Conservation (phyloP, 2,797 vertebrate species). For the Buphagus erythrorhynchus region DNA sequence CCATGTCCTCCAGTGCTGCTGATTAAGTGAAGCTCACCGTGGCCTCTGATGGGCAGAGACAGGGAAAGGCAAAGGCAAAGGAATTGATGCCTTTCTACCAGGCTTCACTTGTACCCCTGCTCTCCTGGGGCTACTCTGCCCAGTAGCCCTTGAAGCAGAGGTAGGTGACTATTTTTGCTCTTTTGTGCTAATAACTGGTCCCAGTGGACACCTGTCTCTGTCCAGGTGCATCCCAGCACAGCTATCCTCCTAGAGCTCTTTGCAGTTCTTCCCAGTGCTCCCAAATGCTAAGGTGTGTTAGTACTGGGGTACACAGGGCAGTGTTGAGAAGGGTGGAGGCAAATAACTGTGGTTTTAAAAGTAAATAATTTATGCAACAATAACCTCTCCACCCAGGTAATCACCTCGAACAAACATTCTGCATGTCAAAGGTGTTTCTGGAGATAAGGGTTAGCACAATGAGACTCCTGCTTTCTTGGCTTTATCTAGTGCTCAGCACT, state of each 20-base stretch:
- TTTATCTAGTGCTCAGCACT: background rate
- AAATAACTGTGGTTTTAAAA: slow-evolving; percentile 48
- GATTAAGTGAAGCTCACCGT: background rate
- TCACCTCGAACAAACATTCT: slow-evolving; percentile 43
- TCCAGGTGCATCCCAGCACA: background rate
- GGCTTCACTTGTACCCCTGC: background rate
- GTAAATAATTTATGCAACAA: slow-evolving; percentile 53
- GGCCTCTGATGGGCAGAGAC: background rate
- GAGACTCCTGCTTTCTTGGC: background rate
- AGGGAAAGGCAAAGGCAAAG: background rate
- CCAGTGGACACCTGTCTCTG: background rate
- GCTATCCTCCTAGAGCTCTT: background rate
- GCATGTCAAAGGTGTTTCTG: slow-evolving; percentile 49
- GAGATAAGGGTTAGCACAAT: slow-evolving; percentile 56
- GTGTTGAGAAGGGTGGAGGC: slow-evolving; percentile 2
- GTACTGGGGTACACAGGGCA: background rate
- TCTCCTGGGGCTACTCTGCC: background rate
- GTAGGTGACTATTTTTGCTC: background rate
- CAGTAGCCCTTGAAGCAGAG: background rate
- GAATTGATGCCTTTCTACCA: background rate
- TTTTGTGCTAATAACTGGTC: background rate
- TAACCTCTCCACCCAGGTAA: slow-evolving; percentile 57
- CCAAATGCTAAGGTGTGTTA: background rate
- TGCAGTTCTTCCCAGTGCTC: background rate
- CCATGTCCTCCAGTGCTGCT: background rate